Conservation (phyloP, 2,888 invertebrate species). For the Lamproptera curius region DNA sequence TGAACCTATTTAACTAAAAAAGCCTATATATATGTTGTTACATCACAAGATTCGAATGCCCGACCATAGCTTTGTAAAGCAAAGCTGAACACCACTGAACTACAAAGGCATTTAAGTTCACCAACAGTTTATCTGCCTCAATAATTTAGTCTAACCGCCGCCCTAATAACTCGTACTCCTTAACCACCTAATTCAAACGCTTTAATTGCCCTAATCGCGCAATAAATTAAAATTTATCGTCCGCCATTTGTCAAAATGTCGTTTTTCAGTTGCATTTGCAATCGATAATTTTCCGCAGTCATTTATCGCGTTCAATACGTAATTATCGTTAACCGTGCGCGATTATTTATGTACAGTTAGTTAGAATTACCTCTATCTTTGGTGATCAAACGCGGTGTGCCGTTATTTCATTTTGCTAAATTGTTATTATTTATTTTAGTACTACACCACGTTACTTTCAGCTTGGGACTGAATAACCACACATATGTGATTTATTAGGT, state of each 20-base stretch:
- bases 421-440: too few species aligned
- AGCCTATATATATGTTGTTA: neutral
- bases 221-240: slow-evolving; percentile 6
- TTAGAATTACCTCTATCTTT: slow-evolving; percentile 6
- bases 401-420: too few species aligned
- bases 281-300: slow-evolving; percentile 9
- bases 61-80: neutral
- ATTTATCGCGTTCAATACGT: slow-evolving; percentile 5
- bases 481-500: too few species aligned
- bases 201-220: too few species aligned
- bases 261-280: slow-evolving; percentile 1
- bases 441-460: too few species aligned
- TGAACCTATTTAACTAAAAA: neutral
- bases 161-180: neutral
- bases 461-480: too few species aligned
- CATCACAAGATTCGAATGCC: neutral
- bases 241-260: slow-evolving; percentile 11
- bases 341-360: slow-evolving; percentile 1
- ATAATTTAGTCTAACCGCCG: neutral
- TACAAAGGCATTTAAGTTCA: neutral
- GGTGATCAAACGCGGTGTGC: too few species aligned
- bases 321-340: slow-evolving; percentile 4
- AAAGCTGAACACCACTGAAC: neutral
- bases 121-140: neutral
- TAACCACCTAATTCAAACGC: neutral